Percentiles rank a stretch among this genome's conserved stretches.
Conservation (phyloP, 2,113 vertebrate genomes). For the Bufo gargarizans region DNA sequence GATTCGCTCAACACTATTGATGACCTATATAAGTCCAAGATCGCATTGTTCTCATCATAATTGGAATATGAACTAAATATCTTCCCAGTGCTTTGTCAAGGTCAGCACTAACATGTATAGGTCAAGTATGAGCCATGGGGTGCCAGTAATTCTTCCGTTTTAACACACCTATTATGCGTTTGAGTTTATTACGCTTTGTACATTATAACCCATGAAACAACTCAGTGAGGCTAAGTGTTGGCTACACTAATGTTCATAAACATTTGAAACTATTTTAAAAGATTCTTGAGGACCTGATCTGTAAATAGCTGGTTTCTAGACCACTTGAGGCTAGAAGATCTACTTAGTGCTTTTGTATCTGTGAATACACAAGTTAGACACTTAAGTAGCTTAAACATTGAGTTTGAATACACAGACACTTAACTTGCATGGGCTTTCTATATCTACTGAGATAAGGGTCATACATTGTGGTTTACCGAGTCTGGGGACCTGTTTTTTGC, state of each 20-base stretch:
- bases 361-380: conserved; percentile 11
- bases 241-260: not conserved
- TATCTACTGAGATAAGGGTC: too few relatives aligned
- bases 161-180: too few relatives aligned
- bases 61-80: too few relatives aligned
- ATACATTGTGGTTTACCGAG: too few relatives aligned
- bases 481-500: too few relatives aligned
- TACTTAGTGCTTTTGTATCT: conserved; percentile 3
- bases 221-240: not conserved
- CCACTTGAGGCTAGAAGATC: conserved; percentile 14
- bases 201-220: not conserved
- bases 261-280: not conserved
- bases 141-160: too few relatives aligned
- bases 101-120: too few relatives aligned
- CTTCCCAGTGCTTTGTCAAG: too few relatives aligned
- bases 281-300: not conserved
- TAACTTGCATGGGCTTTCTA: not conserved
- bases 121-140: too few relatives aligned
- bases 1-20: too few relatives aligned
- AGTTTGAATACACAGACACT: conserved; percentile 9
- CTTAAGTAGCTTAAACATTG: conserved; percentile 19
- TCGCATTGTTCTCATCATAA: too few relatives aligned
- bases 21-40: too few relatives aligned
- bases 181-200: not conserved
- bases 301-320: not conserved